Evolutionary conservation across 2,797 vertebrate species (phyloP), one percentile per base, ranked within the genome.

Genomic region (Coluber constrictor): DNA sequence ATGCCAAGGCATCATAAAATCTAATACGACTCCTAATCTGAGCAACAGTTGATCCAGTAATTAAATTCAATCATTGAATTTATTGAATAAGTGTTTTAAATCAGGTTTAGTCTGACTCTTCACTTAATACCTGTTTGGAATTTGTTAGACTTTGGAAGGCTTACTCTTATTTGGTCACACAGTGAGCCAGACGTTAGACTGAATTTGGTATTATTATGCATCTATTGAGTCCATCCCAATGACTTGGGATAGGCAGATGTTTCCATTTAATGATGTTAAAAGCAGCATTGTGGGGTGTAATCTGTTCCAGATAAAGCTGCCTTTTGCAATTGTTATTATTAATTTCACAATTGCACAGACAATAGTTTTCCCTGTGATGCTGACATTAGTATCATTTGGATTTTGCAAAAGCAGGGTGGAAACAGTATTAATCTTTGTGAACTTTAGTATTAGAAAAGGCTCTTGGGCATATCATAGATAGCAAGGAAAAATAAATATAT

Each of bases 301-400:
- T 32, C 66, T 74, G 66, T 37, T 74, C 15, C 66, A 74, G 37
- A 16, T 37, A 74, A 70, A 70, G 29, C 66, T 70, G n/a, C 66
- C 66, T 18, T 70, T 70, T 70, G 66, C 63, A 32, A 18, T 7
- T 74, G 66, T 66, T 66, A n/a, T 66, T 66, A 66, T 66, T 66
- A 61, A 61, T 10, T 61, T 61, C 23, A 25, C 23, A 66, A 88
- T 51, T 0, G 0, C 70, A 7, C 37, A 63, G n/a, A 43, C 0
- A 0, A 9, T 60, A 86, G 93, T 47, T 0, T 74, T 61, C 9
- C 29, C 16, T 88, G 70, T 57, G 32, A 10, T 86, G 2, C 11
- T 57, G 25, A 56, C 37, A 57, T 32, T 25, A 57, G 20, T 56
- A 79, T 9, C 10, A 63, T 32, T 37, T 15, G 47, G 15, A 29